These are phyloP conservation scores for Glyphotaelius pellucidus DNA, from an alignment of 2,888 invertebrate genomes.

Conservation along the genomic window DNA sequence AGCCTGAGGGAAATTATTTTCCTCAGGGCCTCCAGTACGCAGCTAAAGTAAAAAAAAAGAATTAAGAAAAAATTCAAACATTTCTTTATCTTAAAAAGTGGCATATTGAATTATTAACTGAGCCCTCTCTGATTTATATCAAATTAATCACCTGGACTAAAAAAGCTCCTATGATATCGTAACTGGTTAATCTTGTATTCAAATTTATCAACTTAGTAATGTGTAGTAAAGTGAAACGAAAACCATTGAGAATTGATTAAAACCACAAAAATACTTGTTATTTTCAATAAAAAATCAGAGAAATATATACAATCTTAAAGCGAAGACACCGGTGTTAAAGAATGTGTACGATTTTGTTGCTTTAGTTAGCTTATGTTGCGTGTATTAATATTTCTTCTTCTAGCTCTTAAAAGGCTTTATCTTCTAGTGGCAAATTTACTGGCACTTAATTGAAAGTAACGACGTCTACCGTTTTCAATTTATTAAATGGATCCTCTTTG, in stretches of 20 bases:
- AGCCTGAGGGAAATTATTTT: no score
- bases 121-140: background rate
- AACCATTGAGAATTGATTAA: conserved; percentile 17
- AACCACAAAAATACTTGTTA: conserved; percentile 8
- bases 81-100: no score
- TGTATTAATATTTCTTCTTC: conserved; percentile 7
- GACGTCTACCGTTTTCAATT: conserved; percentile 12
- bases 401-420: conserved; percentile 20
- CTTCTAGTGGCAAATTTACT: conserved; percentile 7
- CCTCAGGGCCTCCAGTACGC: no score
- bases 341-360: background rate
- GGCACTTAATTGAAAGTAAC: conserved; percentile 6
- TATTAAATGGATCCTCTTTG: background rate
- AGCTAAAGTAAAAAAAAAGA: no score
- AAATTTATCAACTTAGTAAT: background rate
- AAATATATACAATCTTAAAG: no score
- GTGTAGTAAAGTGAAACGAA: conserved; percentile 14
- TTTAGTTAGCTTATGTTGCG: background rate
- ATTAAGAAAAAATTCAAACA: no score
- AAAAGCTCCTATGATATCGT: background rate
- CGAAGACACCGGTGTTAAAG: background rate
- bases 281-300: background rate
- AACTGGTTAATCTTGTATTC: conserved; percentile 9
- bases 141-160: background rate
- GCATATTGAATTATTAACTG: background rate